Percentiles rank a stretch among this genome's conserved stretches.
phyloP scores from a whole-genome alignment of 2,797 vertebrate species.

The Pelochelys cantorii region DNA sequence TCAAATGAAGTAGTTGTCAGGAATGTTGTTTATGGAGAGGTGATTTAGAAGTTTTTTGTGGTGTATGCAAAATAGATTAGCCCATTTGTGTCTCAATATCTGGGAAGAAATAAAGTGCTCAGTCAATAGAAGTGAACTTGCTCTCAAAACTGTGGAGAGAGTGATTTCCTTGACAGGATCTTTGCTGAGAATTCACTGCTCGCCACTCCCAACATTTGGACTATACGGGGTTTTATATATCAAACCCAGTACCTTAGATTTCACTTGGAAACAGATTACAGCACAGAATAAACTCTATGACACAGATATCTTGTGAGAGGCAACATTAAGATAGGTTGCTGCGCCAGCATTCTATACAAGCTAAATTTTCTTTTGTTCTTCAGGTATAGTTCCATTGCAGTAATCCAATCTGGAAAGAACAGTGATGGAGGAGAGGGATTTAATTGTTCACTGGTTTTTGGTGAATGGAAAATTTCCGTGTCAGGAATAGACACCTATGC shows the following conservation, averaged over 20 bases:
- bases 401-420: not conserved
- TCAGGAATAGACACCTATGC: not conserved
- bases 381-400: not conserved
- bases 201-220: constrained; percentile 56
- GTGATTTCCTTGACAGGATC: constrained; percentile 54
- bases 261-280: constrained; percentile 48
- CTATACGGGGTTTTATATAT: constrained; percentile 46
- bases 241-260: constrained; percentile 40
- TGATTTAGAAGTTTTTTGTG: no score
- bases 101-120: not conserved
- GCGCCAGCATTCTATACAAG: not conserved
- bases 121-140: constrained; percentile 70
- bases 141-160: constrained; percentile 39
- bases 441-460: not conserved
- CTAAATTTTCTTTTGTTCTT: not conserved
- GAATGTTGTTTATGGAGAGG: no score
- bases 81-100: no score
- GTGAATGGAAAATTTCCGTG: not conserved
- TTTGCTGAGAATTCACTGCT: constrained; percentile 45
- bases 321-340: not conserved
- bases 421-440: not conserved
- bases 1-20: no score
- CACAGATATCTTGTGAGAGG: not conserved
- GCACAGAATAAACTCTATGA: not conserved
- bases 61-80: no score